These are phyloP conservation scores for Hybos culiciformis DNA, from an alignment of 2,888 invertebrate genomes.

Conservation along the genomic window DNA sequence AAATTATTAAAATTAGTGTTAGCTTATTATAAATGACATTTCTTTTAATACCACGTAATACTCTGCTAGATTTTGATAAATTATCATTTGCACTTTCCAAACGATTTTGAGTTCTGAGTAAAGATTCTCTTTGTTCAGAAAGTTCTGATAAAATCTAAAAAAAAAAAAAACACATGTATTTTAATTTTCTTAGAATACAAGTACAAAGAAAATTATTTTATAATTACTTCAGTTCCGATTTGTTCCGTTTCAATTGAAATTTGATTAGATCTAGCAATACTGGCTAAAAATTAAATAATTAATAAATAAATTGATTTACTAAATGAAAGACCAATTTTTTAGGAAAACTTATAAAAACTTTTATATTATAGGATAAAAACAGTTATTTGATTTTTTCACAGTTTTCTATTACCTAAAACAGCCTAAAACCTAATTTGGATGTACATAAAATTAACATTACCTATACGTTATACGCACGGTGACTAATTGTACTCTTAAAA, in stretches of 20 bases:
- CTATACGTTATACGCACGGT: no score
- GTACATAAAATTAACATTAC: no score
- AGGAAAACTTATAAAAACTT: no score
- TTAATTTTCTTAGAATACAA: background rate
- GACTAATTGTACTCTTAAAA: no score
- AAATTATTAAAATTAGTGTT: conserved; percentile 56
- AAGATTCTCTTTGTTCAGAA: conserved; percentile 58
- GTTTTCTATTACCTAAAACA: no score
- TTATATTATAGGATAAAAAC: no score
- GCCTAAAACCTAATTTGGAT: no score
- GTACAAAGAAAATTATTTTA: background rate
- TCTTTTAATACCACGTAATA: conserved; percentile 51
- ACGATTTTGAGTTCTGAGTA: conserved; percentile 50
- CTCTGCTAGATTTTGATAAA: conserved; percentile 46
- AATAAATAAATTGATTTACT: no score
- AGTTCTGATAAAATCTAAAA: conserved; percentile 54
- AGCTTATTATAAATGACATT: conserved; percentile 64
- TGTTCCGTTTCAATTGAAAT: conserved; percentile 69
- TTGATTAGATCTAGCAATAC: conserved; percentile 53
- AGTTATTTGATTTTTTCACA: no score
- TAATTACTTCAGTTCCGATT: conserved; percentile 49
- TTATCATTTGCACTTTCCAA: conserved; percentile 58
- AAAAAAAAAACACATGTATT: background rate
- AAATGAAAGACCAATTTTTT: no score
- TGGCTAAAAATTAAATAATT: no score